These are phyloP conservation scores for Saccostrea glomerata DNA, from an alignment of 1,140 invertebrate species.

Conservation along the genomic window DNA sequence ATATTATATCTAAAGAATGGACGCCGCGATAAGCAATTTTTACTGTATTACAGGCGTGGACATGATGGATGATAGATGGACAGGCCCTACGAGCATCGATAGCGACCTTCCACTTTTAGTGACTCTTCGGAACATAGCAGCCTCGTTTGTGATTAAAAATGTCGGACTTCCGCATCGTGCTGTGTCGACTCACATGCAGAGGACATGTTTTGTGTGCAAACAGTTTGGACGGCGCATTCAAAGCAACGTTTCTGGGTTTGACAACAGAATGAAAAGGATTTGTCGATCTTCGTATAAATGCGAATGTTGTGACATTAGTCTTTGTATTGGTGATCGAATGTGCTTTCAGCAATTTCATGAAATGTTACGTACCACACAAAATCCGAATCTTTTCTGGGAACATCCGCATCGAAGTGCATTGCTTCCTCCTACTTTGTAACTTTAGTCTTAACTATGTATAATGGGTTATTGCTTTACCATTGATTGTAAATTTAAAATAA, in stretches of 20 bases:
- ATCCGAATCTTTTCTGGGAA: constrained; percentile 26
- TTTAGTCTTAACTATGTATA: background rate
- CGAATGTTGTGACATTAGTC: background rate
- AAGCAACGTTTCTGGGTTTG: background rate
- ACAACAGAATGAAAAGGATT: constrained; percentile 26
- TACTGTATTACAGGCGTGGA: constrained; percentile 26
- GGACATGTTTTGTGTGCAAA: constrained; percentile 13
- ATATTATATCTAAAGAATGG: background rate
- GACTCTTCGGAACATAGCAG: constrained; percentile 7
- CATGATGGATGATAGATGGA: constrained; percentile 20
- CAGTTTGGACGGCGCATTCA: constrained; percentile 26
- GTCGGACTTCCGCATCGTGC: constrained; percentile 19
- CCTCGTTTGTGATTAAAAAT: constrained; percentile 34
- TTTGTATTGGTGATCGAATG: constrained; percentile 19
- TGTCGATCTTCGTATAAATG: constrained; percentile 23
- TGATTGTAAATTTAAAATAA: no score
- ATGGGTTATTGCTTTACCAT: no score
- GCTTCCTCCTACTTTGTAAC: background rate
- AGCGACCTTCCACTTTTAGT: background rate
- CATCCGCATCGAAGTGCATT: background rate
- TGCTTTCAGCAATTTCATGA: constrained; percentile 27
- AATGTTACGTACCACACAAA: constrained; percentile 15
- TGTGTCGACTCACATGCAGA: constrained; percentile 20
- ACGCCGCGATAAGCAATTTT: constrained; percentile 25
- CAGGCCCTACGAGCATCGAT: background rate